Evolutionary conservation across 2,888 invertebrate genomes (phyloP), one percentile per base, ranked within the genome.

Genomic region (Pelosia muscerda): DNA sequence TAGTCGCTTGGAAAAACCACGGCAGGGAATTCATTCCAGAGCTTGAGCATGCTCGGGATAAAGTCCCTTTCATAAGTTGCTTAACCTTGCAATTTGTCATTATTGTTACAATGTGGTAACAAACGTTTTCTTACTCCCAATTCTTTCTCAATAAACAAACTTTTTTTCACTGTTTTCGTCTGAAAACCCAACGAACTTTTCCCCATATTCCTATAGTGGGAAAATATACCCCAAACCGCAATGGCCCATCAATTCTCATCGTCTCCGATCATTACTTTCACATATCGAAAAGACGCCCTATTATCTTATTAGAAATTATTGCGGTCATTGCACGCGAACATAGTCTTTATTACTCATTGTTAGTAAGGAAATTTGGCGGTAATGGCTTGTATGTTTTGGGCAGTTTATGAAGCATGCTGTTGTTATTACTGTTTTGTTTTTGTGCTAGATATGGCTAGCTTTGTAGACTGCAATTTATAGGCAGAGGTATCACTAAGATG

Each of bases 241-340:
- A 78, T 76, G 72, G 53, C 68, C 78, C 81, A 81, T 81, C 76
- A 81, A 81, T 81, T 81, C 79, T 75, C 73, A 79, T 81, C 72
- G 65, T 63, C 70, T 57, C 69, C 69, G 69, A 76, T 81, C 81
- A 81, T 81, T 81, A 82, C 79, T 72, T 69, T 61, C 78, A 65
- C 66, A 71, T 84, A 84, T 84, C 83, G 84, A 78, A 83, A 83
- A 81, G 75, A 76, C 68, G 60, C 67, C 73, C 76, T 78, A 83
- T 82, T 84, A 82, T 81, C 81, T 84, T 84, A 84, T 84, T 84
- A 84, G 83, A 79, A 84, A 78, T 79, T 79, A 79, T 79, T 76
- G 78, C 76, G 59, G 53, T 15, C 2, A 0, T 10, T 9, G 54
- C 75, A 76, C 19, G 49, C 81, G 63, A 83, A 77, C 75, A 68